Conservation (phyloP, 2,888 invertebrate species). For the Rapana venosa region DNA sequence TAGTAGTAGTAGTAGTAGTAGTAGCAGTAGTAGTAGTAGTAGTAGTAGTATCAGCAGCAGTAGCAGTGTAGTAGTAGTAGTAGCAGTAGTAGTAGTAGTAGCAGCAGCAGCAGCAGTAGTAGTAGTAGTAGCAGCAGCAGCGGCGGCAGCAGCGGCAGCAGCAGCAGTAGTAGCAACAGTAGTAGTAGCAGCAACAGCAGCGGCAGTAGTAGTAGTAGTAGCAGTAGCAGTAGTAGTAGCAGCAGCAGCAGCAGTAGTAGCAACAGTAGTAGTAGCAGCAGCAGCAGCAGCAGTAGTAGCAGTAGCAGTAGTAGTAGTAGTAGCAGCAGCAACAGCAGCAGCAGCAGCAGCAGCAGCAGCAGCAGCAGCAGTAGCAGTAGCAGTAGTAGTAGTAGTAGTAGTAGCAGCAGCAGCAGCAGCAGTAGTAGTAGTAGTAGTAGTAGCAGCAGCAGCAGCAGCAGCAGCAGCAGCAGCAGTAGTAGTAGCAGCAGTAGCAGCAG, state of each 20-base stretch:
- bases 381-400: constrained; percentile 10
- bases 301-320: constrained; percentile 23
- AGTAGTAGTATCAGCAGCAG: constrained; percentile 21
- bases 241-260: constrained; percentile 11
- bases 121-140: no score
- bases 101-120: constrained; percentile 5
- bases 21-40: constrained; percentile 23
- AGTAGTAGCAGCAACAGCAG: neutral
- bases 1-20: constrained; percentile 27
- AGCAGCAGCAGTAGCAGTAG: constrained; percentile 17
- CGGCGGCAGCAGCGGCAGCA: no score
- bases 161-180: no score
- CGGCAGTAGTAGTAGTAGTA: constrained; percentile 12
- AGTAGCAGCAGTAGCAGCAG: no score
- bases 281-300: constrained; percentile 23
- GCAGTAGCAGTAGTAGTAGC: constrained; percentile 19
- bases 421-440: constrained; percentile 15
- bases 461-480: neutral
- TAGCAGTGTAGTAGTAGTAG: constrained; percentile 14
- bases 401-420: constrained; percentile 18
- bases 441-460: constrained; percentile 24
- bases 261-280: constrained; percentile 10
- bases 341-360: constrained; percentile 26
- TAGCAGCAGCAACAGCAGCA: constrained; percentile 20
- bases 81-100: constrained; percentile 11